Evolutionary conservation across 2,113 vertebrate genomes (phyloP), one percentile per base, ranked within the genome.

Genomic region (Tragulus kanchil): DNA sequence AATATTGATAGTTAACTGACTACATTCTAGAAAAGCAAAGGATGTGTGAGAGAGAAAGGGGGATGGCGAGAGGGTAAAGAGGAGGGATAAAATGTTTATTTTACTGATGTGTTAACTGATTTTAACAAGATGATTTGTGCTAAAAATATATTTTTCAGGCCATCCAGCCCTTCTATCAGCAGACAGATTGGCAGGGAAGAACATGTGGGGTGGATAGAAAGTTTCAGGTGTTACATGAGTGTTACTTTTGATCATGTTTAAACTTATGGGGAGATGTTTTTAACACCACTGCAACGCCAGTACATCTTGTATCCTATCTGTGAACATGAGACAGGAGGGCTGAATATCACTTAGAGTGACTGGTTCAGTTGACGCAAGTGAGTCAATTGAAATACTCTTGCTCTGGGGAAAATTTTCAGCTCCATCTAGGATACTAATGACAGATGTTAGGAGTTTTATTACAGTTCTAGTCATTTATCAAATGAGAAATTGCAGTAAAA

Each of bases 361-460:
- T 69, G 17, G 36, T 58, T 95, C 6, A n/a, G 26, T n/a, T 96
- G 31, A 42, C 71, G 50, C 56, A 58, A 54, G 25, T 91, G 91
- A 85, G 54, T 69, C 61, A 88, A 59, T 90, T 95, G 56, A 26
- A 82, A 87, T 69, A 87, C 13, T 19, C 54, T 94, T 95, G 54
- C 85, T 71, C 88, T 87, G 9, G 42, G 50, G 42, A 77, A 19
- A 69, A 71, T 93, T 87, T 94, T 90, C 31, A 92, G 26, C 19
- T 52, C 31, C 8, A 77, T 93, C 73, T 52, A 90, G 9, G n/a
- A 36, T n/a, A 81, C 28, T 78, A 90, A 90, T 89, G 78, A 85
- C 14, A 89, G 12, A 78, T 91, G 45, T 59, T n/a, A 96, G 21
- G 14, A 56, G 85, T 97, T 81, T 77, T 65, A 61, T 84, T 79